These are phyloP conservation scores for Meriones unguiculatus DNA, from an alignment of 2,113 vertebrate genomes.

Conservation along the genomic window DNA sequence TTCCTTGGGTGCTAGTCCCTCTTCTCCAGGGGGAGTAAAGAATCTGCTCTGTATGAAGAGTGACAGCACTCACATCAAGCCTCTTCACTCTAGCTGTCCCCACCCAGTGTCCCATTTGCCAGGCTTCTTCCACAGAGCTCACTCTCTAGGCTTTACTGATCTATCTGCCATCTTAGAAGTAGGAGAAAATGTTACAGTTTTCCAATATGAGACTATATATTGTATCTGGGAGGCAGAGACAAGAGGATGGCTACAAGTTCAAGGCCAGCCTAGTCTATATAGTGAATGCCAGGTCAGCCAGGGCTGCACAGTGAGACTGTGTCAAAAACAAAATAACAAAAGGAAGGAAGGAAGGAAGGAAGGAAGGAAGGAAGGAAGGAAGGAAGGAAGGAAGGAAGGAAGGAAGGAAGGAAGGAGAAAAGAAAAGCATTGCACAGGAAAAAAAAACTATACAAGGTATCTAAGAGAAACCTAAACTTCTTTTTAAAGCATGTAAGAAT, in stretches of 20 bases:
- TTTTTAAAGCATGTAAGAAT: background rate
- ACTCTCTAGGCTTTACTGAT: background rate
- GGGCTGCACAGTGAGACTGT: background rate
- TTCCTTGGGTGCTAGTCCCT: background rate
- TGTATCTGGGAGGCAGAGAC: background rate
- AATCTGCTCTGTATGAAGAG: fast-evolving
- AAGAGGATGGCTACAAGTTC: background rate
- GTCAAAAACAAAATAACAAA: background rate
- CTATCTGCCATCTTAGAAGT: background rate
- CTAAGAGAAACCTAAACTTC: background rate
- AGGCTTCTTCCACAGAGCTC: background rate
- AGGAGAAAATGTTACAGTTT: background rate
- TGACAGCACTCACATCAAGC: background rate
- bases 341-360: no score
- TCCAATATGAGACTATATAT: background rate
- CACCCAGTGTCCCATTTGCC: fast-evolving
- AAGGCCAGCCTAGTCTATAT: background rate
- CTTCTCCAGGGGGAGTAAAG: background rate
- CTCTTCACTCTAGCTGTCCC: background rate
- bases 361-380: no score
- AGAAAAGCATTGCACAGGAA: background rate
- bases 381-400: no score
- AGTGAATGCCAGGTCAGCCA: background rate
- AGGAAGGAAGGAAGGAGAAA: no score
- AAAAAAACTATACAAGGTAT: background rate